A percentile compares a stretch with the other conserved stretches of the same genome.
These are phyloP conservation scores for Papilio xuthus DNA, from an alignment of 1,140 invertebrate genomes.

Conservation along the genomic window DNA sequence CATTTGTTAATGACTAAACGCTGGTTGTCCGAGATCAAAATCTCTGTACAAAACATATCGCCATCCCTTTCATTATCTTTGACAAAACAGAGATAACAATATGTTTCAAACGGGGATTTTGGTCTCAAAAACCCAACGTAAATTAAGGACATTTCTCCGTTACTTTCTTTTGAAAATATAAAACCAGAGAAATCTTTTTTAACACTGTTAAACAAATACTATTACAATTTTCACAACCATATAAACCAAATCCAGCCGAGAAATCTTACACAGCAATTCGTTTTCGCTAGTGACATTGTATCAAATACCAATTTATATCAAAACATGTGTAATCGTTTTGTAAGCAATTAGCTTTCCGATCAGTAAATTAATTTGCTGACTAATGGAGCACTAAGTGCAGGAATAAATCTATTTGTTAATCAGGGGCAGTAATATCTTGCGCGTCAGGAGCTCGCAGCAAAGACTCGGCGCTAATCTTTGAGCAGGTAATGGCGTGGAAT, in stretches of 20 bases:
- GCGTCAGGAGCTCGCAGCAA: constrained; percentile 31
- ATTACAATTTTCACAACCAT: neutral
- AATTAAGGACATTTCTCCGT: too few relatives aligned
- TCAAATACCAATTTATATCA: neutral
- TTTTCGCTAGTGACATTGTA: neutral
- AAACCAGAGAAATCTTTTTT: too few relatives aligned
- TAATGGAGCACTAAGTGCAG: constrained; percentile 35
- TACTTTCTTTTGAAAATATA: too few relatives aligned
- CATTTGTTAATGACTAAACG: too few relatives aligned
- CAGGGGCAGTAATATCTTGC: constrained; percentile 37
- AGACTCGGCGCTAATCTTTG: constrained; percentile 47
- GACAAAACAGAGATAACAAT: too few relatives aligned
- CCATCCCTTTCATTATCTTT: too few relatives aligned
- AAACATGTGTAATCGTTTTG: constrained; percentile 1
- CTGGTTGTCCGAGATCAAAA: too few relatives aligned
- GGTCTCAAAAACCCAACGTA: too few relatives aligned
- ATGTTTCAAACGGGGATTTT: too few relatives aligned
- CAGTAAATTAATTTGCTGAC: constrained; percentile 31
- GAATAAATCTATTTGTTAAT: constrained; percentile 45
- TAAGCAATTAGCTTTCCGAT: constrained; percentile 29
- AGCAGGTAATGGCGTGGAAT: constrained; percentile 51
- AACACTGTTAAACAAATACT: too few relatives aligned
- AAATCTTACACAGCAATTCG: neutral
- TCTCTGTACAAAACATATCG: too few relatives aligned
- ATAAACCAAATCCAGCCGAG: neutral